Base-by-base conservation (phyloP, 53 echinoderm and acorn worm species). In the Luidia sarsii region DNA sequence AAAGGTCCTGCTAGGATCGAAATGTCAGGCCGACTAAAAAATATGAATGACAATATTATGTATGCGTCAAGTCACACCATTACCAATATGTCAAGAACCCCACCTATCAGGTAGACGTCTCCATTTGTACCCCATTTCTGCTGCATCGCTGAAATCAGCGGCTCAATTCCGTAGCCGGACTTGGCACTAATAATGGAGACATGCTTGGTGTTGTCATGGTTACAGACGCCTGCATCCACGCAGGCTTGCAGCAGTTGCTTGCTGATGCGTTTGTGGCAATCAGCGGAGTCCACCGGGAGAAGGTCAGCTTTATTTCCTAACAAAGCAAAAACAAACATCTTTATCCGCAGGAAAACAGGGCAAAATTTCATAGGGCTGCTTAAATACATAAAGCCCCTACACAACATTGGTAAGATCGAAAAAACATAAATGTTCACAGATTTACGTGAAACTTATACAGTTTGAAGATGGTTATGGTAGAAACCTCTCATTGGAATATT, bases 51-150 rank as follows among this genome's bases (percentile, higher is more conserved):
- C 56, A 57, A 24, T 30, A 9, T n/a, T 13, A 57, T 25, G 6
- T 57, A 2, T 57, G 8, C 6, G 11, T 57, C 25, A 3, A 7
- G 31, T 57, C 59, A 31, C 7, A 4, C 3, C 3, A 3, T 18
- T 7, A 4, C 65, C 37, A 20, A 35, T 64, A 14, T 38, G 20
- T 6, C 9, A n/a, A 18, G 34, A 46, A 13, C 33, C 85, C 50
- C 57, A 92, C 96, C 97, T 45, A 97, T 45, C 1, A 97, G 77
- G 77, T 97, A 97, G 2, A 97, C 87, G 65, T 97, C 96, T 23
- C 86, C 85, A 25, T 52, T 84, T 20, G 82, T 66, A 2, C 83
- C 85, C 90, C 87, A 93, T 35, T 79, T 85, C 56, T 74, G 54
- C 53, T 91, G 89, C 25, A 97, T 30, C 22, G 83, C 63, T 31